Evolutionary conservation across 2,888 invertebrate species (phyloP).

Genomic region (Lamproptera curius): DNA sequence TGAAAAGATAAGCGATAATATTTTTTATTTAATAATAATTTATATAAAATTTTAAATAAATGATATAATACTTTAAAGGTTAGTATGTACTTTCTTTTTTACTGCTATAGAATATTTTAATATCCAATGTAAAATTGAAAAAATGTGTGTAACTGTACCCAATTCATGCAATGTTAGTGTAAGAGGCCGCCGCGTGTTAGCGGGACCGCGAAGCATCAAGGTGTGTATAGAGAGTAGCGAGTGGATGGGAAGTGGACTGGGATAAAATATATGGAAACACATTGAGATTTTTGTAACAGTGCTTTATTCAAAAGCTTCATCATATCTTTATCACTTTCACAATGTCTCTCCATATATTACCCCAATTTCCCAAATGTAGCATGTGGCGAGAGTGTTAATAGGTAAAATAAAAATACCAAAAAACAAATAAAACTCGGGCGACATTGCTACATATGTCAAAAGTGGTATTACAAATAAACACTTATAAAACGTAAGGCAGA

Average conservation of each 20-base stretch:
- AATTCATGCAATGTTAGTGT: slow-evolving; percentile 21
- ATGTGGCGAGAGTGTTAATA: slow-evolving; percentile 70
- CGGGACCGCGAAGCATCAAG: slow-evolving; percentile 34
- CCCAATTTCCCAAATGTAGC: slow-evolving; percentile 81
- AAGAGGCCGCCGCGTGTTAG: not conserved
- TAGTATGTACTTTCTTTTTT: too few species aligned
- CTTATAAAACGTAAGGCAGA: slow-evolving; percentile 74
- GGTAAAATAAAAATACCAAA: slow-evolving; percentile 65
- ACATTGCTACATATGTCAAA: slow-evolving; percentile 79
- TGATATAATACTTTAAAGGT: too few species aligned
- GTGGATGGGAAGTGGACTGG: slow-evolving; percentile 46
- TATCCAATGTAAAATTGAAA: too few species aligned
- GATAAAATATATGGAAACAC: slow-evolving; percentile 80
- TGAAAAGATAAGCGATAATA: too few species aligned
- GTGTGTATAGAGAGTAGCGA: slow-evolving; percentile 22
- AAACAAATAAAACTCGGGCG: slow-evolving; percentile 62
- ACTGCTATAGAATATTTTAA: too few species aligned
- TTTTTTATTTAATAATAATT: too few species aligned
- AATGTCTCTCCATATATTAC: slow-evolving; percentile 84
- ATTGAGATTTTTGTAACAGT: slow-evolving; percentile 83
- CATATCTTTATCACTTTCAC: slow-evolving; percentile 80
- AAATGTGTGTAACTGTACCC: not conserved
- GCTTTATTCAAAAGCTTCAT: slow-evolving; percentile 83
- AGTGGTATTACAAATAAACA: slow-evolving; percentile 79
- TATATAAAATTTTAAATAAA: too few species aligned